phyloP scores from a whole-genome alignment of 1,140 invertebrate genomes.

The Leptinotarsa defecta region DNA sequence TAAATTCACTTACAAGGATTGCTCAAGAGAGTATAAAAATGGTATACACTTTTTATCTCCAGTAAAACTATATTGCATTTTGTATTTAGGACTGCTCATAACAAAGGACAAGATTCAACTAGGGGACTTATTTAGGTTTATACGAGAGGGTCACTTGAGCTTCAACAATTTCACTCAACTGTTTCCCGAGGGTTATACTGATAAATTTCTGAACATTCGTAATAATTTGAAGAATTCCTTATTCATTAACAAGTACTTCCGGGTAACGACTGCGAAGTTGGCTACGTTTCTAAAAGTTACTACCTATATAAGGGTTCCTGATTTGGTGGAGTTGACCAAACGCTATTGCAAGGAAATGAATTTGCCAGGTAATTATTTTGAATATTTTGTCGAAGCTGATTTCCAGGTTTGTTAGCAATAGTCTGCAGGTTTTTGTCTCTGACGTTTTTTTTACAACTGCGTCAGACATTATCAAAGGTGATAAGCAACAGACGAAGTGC shows the following conservation, averaged over 20 bases:
- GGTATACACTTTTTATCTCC: slow-evolving; percentile 56
- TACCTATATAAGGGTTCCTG: slow-evolving; percentile 55
- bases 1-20: slow-evolving; percentile 48
- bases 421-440: no score
- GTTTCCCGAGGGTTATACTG: slow-evolving; percentile 57
- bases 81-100: slow-evolving; percentile 63
- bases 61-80: slow-evolving; percentile 59
- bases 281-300: slow-evolving; percentile 56
- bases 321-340: slow-evolving; percentile 57
- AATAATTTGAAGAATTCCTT: slow-evolving; percentile 50
- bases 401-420: no score
- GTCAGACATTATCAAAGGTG: no score
- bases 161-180: slow-evolving; percentile 61
- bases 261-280: slow-evolving; percentile 49
- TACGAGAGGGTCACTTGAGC: slow-evolving; percentile 65
- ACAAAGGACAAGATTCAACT: slow-evolving; percentile 63
- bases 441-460: no score
- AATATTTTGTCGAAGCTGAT: not conserved
- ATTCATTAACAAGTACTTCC: slow-evolving; percentile 54
- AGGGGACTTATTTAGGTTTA: slow-evolving; percentile 64
- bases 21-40: slow-evolving; percentile 48
- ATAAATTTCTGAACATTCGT: slow-evolving; percentile 45
- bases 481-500: no score
- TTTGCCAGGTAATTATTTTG: slow-evolving; percentile 54
- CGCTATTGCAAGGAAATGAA: slow-evolving; percentile 63